Base-by-base conservation (phyloP, 2,113 vertebrate species). In the Clupea harengus region DNA sequence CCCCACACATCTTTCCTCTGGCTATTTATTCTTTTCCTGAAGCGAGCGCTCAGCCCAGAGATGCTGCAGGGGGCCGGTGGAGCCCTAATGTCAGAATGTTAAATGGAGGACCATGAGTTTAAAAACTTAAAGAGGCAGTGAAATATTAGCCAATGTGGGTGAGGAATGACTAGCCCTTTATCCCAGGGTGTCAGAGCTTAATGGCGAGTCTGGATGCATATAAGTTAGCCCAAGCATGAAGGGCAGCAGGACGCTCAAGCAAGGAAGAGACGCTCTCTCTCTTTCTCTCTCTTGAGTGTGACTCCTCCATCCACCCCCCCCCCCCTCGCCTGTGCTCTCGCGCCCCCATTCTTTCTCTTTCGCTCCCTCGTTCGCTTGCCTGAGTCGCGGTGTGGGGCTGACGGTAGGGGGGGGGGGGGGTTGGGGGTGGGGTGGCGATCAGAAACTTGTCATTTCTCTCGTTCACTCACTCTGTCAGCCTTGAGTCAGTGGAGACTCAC, bases 401-500 rank as follows among this genome's bases (percentile, higher is more conserved):
- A 18, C 0, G 25, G 25, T 3, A 10, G 72, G 28, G n/a, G 25
- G 6, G 6, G 25, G 64, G 64, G 92, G 93, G 96, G 96, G n/a
- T n/a, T n/a, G n/a, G n/a, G n/a, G n/a, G 95, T 96, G 97, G 95
- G 3, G 28, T 32, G 72, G 97, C 96, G 96, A 97, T 99, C 97
- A 98, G 97, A 98, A 98, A 97, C 97, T 97, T 99, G 97, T 98
- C 98, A 99, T 97, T 97, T 99, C 97, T 96, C 97, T 99, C 98
- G 96, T 98, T 98, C 98, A 96, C 97, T 98, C 97, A 97, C 95
- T 96, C 96, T 97, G 97, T 97, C 97, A 99, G 97, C 98, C 98
- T 99, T 99, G 98, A 99, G 97, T 96, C 96, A 94, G 95, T 96
- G 97, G 97, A 95, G 96, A 97, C 98, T 98, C 97, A 97, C 96